Percentiles rank a stretch among this genome's conserved stretches.
phyloP scores from a whole-genome alignment of 2,888 invertebrate genomes.

The Nudaria mundana region DNA sequence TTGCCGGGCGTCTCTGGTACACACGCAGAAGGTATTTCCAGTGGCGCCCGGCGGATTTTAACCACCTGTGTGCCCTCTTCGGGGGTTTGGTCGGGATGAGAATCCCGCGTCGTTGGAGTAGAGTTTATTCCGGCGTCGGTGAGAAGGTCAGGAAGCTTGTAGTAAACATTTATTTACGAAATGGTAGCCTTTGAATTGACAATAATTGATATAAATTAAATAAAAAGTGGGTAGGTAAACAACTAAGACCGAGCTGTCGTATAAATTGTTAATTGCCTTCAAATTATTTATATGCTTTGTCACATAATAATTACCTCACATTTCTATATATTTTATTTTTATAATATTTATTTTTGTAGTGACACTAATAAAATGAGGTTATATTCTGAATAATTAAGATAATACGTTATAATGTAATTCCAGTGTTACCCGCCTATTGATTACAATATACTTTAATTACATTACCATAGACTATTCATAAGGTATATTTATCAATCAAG shows the following conservation, averaged over 20 bases:
- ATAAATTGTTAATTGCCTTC: slow-evolving; percentile 11
- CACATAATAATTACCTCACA: slow-evolving; percentile 4
- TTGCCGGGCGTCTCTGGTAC: too few relatives aligned
- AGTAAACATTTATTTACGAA: too few relatives aligned
- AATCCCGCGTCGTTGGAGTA: too few relatives aligned
- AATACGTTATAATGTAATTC: slow-evolving; percentile 31
- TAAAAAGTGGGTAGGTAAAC: too few relatives aligned
- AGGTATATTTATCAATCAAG: slow-evolving; percentile 11
- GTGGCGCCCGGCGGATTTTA: too few relatives aligned
- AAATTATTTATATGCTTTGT: slow-evolving; percentile 6
- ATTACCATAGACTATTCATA: slow-evolving; percentile 19
- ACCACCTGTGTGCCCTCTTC: too few relatives aligned
- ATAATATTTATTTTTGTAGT: slow-evolving; percentile 13
- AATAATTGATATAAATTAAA: too few relatives aligned
- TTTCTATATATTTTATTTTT: slow-evolving; percentile 3
- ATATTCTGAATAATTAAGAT: slow-evolving; percentile 11
- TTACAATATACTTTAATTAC: slow-evolving; percentile 18
- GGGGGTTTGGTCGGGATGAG: too few relatives aligned
- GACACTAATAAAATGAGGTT: neutral
- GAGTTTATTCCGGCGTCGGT: too few relatives aligned
- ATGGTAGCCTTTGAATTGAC: too few relatives aligned
- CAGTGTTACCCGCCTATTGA: slow-evolving; percentile 40
- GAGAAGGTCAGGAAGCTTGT: too few relatives aligned
- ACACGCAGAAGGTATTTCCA: too few relatives aligned
- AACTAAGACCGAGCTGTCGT: neutral